A percentile compares a stretch with the other conserved stretches of the same genome.
phyloP scores from a whole-genome alignment of 2,113 vertebrate species.

The Chaetodon trifascialis region DNA sequence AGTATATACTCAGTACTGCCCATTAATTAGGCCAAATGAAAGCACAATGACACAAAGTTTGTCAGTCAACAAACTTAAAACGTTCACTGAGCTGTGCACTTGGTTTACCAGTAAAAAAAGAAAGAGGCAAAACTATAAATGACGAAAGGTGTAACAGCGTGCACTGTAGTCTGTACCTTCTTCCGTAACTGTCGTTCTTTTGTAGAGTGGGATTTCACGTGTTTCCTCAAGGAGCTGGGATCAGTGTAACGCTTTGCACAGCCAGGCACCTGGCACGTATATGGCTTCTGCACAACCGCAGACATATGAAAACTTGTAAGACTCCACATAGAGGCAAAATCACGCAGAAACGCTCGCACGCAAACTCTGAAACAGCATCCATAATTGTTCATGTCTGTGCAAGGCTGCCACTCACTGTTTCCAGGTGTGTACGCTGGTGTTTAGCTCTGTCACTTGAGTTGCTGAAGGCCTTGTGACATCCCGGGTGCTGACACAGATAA shows the following conservation, averaged over 20 bases:
- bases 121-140: background rate
- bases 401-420: slow-evolving; percentile 78
- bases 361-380: background rate
- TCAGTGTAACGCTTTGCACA: slow-evolving; percentile 97
- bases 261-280: slow-evolving; percentile 95
- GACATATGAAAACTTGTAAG: background rate
- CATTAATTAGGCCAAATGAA: slow-evolving; percentile 47
- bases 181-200: slow-evolving; percentile 94
- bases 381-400: background rate
- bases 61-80: too few relatives aligned
- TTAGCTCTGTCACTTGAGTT: slow-evolving; percentile 99
- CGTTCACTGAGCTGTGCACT: background rate
- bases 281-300: slow-evolving; percentile 91
- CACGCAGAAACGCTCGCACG: background rate
- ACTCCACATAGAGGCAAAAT: slow-evolving; percentile 3
- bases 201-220: slow-evolving; percentile 94
- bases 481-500: slow-evolving; percentile 93
- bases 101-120: background rate
- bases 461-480: slow-evolving; percentile 97
- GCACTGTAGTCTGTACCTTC: slow-evolving; percentile 86
- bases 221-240: slow-evolving; percentile 97
- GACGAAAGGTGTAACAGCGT: background rate
- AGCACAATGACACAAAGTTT: background rate
- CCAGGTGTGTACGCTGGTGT: slow-evolving; percentile 97
- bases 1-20: background rate